These are phyloP conservation scores for Melolontha melolontha DNA, from an alignment of 2,888 invertebrate species.

Conservation along the genomic window DNA sequence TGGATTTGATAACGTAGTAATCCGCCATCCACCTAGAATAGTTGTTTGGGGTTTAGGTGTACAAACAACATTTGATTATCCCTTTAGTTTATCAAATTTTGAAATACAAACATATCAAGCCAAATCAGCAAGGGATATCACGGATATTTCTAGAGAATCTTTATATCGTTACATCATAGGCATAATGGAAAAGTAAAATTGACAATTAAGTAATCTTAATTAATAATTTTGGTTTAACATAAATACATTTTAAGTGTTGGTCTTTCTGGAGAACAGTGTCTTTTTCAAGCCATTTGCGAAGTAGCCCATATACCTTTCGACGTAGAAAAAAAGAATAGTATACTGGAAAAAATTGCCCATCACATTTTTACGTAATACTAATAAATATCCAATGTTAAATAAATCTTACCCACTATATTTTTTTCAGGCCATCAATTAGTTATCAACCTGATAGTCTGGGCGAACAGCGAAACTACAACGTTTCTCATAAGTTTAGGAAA, in stretches of 20 bases:
- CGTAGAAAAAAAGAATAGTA: slow-evolving; percentile 58
- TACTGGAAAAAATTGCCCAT: slow-evolving; percentile 63
- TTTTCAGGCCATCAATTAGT: slow-evolving; percentile 56
- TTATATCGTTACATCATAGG: slow-evolving; percentile 57
- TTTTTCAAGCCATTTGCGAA: slow-evolving; percentile 58
- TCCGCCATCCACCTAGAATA: neutral
- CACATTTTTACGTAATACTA: slow-evolving; percentile 58
- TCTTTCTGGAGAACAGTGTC: slow-evolving; percentile 57
- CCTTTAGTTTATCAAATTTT: slow-evolving; percentile 54
- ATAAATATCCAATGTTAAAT: neutral
- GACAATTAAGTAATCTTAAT: neutral
- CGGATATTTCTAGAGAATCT: slow-evolving; percentile 55
- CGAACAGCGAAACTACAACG: neutral
- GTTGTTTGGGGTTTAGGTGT: slow-evolving; percentile 50
- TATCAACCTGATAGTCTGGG: slow-evolving; percentile 14
- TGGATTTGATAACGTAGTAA: slow-evolving; percentile 20
- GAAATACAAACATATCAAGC: slow-evolving; percentile 52
- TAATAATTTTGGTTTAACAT: neutral
- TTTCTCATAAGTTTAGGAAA: slow-evolving; percentile 17
- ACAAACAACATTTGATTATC: slow-evolving; percentile 57
- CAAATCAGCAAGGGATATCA: slow-evolving; percentile 47
- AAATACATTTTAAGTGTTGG: slow-evolving; percentile 54
- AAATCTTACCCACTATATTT: neutral
- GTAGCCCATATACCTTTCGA: slow-evolving; percentile 59
- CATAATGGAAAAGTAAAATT: slow-evolving; percentile 55